Evolutionary conservation across 2,888 invertebrate species (phyloP).

Genomic region (Tetropium fuscum): DNA sequence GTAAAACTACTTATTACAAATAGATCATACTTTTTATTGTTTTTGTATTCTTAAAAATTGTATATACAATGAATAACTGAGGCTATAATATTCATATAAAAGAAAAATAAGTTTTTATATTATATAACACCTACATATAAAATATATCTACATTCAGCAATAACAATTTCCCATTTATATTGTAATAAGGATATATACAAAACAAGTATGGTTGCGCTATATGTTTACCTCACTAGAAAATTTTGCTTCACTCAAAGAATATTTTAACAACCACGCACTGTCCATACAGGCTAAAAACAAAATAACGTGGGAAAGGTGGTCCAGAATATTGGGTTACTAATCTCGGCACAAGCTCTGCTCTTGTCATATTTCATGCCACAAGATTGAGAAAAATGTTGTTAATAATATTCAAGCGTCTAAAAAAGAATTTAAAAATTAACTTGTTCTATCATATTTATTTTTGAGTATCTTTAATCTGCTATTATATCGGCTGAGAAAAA

Average conservation of each 20-base stretch:
- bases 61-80: conserved; percentile 44
- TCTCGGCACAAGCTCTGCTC: too few species aligned
- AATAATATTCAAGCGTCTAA: too few species aligned
- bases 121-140: conserved; percentile 40
- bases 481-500: too few species aligned
- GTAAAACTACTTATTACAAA: conserved; percentile 9
- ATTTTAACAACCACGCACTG: neutral
- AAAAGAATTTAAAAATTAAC: too few species aligned
- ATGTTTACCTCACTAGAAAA: neutral
- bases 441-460: too few species aligned
- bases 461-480: too few species aligned
- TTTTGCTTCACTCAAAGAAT: neutral
- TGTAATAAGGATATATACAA: conserved; percentile 8
- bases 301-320: too few species aligned
- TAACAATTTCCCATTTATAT: conserved; percentile 38
- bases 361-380: too few species aligned
- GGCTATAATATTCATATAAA: conserved; percentile 44
- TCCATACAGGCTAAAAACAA: neutral
- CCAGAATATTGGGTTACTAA: too few species aligned
- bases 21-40: conserved; percentile 19
- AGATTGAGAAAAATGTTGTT: too few species aligned
- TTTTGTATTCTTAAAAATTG: conserved; percentile 33
- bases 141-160: conserved; percentile 42
- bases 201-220: neutral
- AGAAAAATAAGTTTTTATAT: conserved; percentile 36